Percentiles rank a stretch among this genome's conserved stretches.
Evolutionary conservation across 2,797 vertebrate genomes (phyloP).

Genomic region (Falco columbarius): DNA sequence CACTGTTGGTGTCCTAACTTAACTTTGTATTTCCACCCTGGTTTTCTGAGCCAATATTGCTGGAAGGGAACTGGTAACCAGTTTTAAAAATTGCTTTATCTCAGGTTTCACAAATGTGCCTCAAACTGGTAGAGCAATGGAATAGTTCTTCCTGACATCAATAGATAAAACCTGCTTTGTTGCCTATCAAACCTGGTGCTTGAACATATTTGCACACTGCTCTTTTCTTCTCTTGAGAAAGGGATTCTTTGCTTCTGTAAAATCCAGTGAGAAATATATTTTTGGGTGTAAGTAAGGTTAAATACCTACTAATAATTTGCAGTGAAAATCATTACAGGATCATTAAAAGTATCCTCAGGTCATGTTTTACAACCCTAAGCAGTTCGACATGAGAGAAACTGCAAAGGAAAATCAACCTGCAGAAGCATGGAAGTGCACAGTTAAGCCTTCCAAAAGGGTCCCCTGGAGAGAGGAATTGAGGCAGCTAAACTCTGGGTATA

Average conservation of each 20-base stretch:
- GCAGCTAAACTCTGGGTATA: not conserved
- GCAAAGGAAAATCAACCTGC: not conserved
- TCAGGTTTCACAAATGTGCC: not conserved
- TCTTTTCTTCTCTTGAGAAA: not conserved
- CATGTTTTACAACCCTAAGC: not conserved
- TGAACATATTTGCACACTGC: rapidly evolving
- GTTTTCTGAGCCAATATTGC: not conserved
- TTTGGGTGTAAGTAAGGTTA: not conserved
- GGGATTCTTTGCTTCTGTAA: not conserved
- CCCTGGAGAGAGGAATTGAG: not conserved
- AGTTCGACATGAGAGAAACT: not conserved
- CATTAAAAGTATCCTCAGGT: not conserved
- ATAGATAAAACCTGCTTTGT: not conserved
- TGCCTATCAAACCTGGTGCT: not conserved
- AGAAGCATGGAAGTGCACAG: not conserved
- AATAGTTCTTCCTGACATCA: not conserved
- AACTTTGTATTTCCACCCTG: not conserved
- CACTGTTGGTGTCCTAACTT: not conserved
- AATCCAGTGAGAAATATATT: not conserved
- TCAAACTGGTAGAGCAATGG: not conserved
- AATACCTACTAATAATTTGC: not conserved
- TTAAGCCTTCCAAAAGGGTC: not conserved
- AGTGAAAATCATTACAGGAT: not conserved
- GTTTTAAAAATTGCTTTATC: not conserved
- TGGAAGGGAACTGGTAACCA: not conserved